phyloP scores from a whole-genome alignment of 2,113 vertebrate genomes.

The Grantiella picta region DNA sequence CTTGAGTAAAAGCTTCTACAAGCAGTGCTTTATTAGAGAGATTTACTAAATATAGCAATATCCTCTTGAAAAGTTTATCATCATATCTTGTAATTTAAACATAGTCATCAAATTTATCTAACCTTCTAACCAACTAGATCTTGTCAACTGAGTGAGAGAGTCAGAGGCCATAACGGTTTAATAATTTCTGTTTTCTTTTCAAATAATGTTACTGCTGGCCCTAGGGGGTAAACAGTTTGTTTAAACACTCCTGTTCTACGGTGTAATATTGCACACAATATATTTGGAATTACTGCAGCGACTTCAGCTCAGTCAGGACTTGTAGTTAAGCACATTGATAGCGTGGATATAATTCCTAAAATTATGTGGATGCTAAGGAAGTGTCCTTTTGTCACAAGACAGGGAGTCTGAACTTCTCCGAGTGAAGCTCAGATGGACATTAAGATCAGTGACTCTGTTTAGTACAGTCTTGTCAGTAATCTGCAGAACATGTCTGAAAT shows the following conservation, averaged over 20 bases:
- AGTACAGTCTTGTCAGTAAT: neutral
- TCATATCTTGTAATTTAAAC: neutral
- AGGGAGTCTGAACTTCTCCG: neutral
- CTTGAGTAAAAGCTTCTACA: constrained; percentile 7
- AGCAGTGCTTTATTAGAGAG: neutral
- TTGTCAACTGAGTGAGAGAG: neutral
- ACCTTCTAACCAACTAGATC: neutral
- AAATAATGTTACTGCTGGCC: neutral
- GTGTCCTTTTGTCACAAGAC: neutral
- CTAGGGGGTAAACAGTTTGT: neutral
- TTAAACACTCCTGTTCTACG: neutral
- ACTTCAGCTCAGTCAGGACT: neutral
- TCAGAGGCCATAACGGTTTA: neutral
- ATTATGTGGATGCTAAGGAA: neutral
- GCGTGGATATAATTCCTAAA: neutral
- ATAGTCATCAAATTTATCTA: neutral
- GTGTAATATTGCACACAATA: neutral
- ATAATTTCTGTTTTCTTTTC: neutral
- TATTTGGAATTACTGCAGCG: neutral
- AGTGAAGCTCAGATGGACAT: accelerated
- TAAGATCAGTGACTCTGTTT: neutral
- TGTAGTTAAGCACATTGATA: neutral
- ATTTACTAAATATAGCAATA: neutral
- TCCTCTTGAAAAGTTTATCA: neutral
- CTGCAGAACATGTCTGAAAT: neutral